Conservation (phyloP, 2,113 vertebrate genomes). For the Sinocyclocheilus grahami region DNA sequence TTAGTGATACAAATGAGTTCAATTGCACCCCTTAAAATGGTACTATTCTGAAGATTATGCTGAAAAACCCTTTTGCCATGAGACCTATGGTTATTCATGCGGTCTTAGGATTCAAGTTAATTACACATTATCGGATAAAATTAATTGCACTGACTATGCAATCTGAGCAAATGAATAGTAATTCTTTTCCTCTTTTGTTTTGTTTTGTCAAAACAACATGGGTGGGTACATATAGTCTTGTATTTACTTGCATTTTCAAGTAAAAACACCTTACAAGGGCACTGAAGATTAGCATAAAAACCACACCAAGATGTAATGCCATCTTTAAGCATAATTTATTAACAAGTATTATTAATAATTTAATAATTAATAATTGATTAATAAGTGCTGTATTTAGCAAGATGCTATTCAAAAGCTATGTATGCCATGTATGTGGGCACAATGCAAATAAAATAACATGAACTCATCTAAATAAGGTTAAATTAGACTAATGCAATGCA, state of each 20-base stretch:
- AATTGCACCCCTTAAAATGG: not conserved
- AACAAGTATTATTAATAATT: too few species aligned
- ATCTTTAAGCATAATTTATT: too few species aligned
- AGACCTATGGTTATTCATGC: constrained; percentile 43
- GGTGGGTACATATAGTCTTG: not conserved
- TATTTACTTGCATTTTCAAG: constrained; percentile 30
- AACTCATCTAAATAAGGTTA: not conserved
- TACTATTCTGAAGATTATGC: not conserved
- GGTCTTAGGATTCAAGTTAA: constrained; percentile 35
- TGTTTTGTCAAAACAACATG: constrained; percentile 12
- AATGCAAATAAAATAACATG: too few species aligned
- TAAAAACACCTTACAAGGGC: constrained; percentile 11
- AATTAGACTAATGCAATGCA: not conserved
- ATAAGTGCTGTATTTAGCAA: too few species aligned
- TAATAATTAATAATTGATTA: too few species aligned
- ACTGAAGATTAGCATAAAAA: not conserved
- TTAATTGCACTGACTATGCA: constrained; percentile 40
- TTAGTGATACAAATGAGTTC: not conserved
- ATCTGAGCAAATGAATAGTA: constrained; percentile 36
- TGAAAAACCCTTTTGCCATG: constrained; percentile 1
- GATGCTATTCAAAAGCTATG: not conserved
- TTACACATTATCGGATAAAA: constrained; percentile 45
- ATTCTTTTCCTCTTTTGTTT: constrained; percentile 30
- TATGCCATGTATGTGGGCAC: not conserved
- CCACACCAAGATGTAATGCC: too few species aligned